A percentile compares a stretch with the other conserved stretches of the same genome.
These are phyloP conservation scores for Torymus texanus DNA, from an alignment of 2,888 invertebrate species.

Conservation along the genomic window DNA sequence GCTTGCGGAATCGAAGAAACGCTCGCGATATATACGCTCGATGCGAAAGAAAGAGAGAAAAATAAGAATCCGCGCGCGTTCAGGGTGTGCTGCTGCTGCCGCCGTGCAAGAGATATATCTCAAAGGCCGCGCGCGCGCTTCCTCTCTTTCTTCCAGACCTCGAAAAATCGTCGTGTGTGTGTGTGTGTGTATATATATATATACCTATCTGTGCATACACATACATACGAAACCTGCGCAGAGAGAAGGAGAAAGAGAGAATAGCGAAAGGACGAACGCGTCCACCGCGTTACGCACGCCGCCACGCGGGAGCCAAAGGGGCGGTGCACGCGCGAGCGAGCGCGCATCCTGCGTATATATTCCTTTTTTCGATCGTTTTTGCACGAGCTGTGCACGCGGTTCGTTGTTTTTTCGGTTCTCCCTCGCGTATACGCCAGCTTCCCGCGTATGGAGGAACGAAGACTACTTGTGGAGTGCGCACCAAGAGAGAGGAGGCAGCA, in stretches of 20 bases:
- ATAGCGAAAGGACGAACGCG: slow-evolving; percentile 63
- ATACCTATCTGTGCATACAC: not conserved
- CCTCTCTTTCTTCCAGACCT: slow-evolving; percentile 34
- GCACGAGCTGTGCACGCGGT: not conserved
- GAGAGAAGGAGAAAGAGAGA: slow-evolving; percentile 5
- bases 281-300: slow-evolving; percentile 70
- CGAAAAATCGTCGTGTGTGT: slow-evolving; percentile 34
- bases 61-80: not conserved
- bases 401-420: not conserved
- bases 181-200: not conserved
- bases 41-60: slow-evolving; percentile 8
- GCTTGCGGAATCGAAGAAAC: slow-evolving; percentile 12
- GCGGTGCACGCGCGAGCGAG: slow-evolving; percentile 25
- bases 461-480: too few relatives aligned
- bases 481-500: too few relatives aligned
- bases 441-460: too few relatives aligned
- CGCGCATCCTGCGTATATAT: slow-evolving; percentile 24
- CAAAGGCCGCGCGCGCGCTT: slow-evolving; percentile 39
- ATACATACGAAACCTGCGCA: not conserved
- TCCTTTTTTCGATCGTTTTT: slow-evolving; percentile 20
- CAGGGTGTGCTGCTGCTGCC: not conserved
- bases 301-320: slow-evolving; percentile 45
- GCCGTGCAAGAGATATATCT: slow-evolving; percentile 50
- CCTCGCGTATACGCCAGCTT: not conserved
- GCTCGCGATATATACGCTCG: not conserved